A percentile compares a stretch with the other conserved stretches of the same genome.
phyloP scores from a whole-genome alignment of 2,797 vertebrate species.

The Phataginus tetradactyla region DNA sequence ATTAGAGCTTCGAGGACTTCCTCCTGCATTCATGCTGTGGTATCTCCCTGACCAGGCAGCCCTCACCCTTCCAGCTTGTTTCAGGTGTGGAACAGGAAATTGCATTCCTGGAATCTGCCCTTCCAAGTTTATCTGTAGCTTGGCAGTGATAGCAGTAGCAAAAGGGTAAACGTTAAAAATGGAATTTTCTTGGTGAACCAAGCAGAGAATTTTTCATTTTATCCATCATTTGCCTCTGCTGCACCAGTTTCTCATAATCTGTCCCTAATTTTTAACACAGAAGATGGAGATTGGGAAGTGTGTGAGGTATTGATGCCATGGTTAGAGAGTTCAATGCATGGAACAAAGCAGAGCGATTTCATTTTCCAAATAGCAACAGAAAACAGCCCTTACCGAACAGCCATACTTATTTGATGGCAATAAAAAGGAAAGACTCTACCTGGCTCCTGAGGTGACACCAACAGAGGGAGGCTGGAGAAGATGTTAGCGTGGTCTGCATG shows the following conservation, averaged over 20 bases:
- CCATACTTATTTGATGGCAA: not conserved
- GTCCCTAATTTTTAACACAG: slow-evolving; percentile 53
- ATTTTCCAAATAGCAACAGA: slow-evolving; percentile 54
- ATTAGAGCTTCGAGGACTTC: rapidly evolving
- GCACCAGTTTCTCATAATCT: not conserved
- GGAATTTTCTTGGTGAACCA: slow-evolving; percentile 29
- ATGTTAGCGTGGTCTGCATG: not conserved
- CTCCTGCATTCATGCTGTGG: not conserved
- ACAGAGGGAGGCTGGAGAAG: not conserved
- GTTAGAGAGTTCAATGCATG: slow-evolving; percentile 30
- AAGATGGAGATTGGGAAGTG: slow-evolving; percentile 16
- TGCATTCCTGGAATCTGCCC: not conserved
- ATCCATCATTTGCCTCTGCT: not conserved
- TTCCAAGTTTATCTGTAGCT: not conserved
- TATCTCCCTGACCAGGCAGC: no score
- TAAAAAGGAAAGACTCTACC: not conserved
- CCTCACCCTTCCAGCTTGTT: not conserved
- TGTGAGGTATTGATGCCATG: not conserved
- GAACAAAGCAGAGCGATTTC: slow-evolving; percentile 47
- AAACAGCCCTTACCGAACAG: not conserved
- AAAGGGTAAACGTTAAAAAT: not conserved
- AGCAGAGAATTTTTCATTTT: slow-evolving; percentile 51
- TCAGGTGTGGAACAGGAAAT: not conserved
- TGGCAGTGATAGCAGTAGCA: not conserved
- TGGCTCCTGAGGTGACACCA: not conserved